Evolutionary conservation across 2,888 invertebrate species (phyloP).

Genomic region (Stomorhina lunata): DNA sequence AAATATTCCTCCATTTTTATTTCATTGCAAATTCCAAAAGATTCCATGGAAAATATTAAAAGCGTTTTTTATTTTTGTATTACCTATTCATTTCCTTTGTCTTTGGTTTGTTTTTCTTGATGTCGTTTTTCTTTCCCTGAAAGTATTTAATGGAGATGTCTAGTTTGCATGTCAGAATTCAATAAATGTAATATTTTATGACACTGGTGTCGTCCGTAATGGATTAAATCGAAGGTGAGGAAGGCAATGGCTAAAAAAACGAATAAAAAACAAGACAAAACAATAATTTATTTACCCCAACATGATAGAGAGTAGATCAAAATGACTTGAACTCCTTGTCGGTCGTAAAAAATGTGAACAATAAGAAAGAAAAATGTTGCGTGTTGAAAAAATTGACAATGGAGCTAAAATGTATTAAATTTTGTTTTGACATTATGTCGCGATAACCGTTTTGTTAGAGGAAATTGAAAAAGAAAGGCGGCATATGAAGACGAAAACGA

Average conservation of each 20-base stretch:
- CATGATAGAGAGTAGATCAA: neutral
- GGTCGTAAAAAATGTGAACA: neutral
- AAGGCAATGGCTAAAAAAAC: neutral
- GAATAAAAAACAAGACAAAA: neutral
- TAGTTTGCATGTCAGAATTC: conserved; percentile 50
- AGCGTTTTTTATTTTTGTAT: neutral
- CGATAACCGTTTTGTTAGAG: neutral
- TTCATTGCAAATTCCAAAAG: neutral
- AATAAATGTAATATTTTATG: conserved; percentile 51
- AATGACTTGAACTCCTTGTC: neutral
- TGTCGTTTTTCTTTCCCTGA: too few species aligned
- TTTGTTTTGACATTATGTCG: neutral
- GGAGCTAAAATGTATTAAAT: neutral
- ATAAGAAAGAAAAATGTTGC: conserved; percentile 15
- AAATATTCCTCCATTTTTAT: neutral
- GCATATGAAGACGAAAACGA: neutral
- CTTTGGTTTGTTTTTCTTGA: neutral
- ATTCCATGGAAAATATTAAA: neutral
- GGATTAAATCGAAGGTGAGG: neutral
- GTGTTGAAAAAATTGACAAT: conserved; percentile 1
- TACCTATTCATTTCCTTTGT: neutral
- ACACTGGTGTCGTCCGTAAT: conserved; percentile 28
- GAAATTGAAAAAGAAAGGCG: neutral
- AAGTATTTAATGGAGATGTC: conserved; percentile 43
- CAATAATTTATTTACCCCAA: neutral